Evolutionary conservation across 2,113 vertebrate genomes (phyloP), one percentile per base, ranked within the genome.

Genomic region (Pterocles gutturalis): DNA sequence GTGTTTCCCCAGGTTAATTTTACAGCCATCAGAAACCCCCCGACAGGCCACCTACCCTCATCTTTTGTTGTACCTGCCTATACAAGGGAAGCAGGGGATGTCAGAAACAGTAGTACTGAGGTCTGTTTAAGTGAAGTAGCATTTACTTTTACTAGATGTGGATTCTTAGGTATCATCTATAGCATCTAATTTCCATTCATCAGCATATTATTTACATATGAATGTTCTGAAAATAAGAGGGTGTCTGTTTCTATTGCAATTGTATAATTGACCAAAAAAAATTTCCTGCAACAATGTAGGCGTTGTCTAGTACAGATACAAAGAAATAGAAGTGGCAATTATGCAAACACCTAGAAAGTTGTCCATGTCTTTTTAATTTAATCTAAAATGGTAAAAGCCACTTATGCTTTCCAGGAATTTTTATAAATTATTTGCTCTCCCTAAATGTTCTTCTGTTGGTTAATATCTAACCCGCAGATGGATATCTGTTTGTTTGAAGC

Each of bases 101-200:
- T 78, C 62, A 85, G 73, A 80, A 84, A 54, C 58, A 13, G n/a
- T 91, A 75, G 78, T 65, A 65, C 48, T 83, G 62, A 90, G 83
- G 88, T 92, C 95, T 96, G 67, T 92, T 79, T 71, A 80, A 96
- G 61, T 84, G 92, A 96, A 89, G 78, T 77, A 95, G 90, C 87
- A 79, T 97, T 91, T 93, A 76, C 89, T 96, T 97, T 96, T 96
- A 95, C 51, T 94, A 95, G 95, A 92, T 89, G 85, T 81, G 93
- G 93, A 97, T 96, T 46, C 66, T 98, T 98, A 97, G 26, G 51
- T 96, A 95, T 98, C 94, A 97, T 93, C 93, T 94, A 76, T 93
- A 98, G 97, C 95, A 98, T 98, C 97, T 98, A 86, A 98, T 98
- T 98, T 98, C 97, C 98, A 98, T 98, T 98, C 93, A 98, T 98